These are phyloP conservation scores for Pachyseris speciosa DNA, from an alignment of 64 coral and sea anemone genomes.

Conservation along the genomic window DNA sequence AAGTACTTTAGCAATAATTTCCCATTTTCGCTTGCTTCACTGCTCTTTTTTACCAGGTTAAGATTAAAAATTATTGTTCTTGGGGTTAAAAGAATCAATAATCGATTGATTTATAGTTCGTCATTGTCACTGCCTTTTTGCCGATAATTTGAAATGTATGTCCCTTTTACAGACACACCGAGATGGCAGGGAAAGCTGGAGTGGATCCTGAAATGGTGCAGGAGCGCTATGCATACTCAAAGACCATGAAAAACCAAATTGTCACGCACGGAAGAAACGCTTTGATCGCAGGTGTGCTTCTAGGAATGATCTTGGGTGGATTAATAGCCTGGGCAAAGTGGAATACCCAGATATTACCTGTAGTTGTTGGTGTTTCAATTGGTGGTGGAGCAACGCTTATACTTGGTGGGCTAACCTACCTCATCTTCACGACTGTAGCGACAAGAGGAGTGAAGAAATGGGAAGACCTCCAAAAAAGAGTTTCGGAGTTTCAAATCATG, in stretches of 20 bases:
- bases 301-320: constrained; percentile 10
- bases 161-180: neutral
- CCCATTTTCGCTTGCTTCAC: too few species aligned
- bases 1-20: too few species aligned
- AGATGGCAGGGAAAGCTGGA: neutral
- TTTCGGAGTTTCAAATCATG: neutral
- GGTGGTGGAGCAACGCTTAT: neutral
- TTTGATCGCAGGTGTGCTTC: neutral
- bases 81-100: neutral
- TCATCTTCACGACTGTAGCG: neutral
- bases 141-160: neutral
- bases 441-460: neutral
- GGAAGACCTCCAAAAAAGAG: neutral
- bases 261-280: neutral
- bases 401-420: neutral
- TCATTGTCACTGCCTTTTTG: too few species aligned
- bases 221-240: neutral
- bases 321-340: neutral
- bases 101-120: too few species aligned
- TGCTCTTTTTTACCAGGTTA: too few species aligned
- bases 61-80: too few species aligned
- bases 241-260: neutral
- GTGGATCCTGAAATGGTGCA: neutral
- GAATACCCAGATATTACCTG: neutral
- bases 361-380: neutral